phyloP scores from a whole-genome alignment of 2,888 invertebrate genomes.

The Empis stercorea region DNA sequence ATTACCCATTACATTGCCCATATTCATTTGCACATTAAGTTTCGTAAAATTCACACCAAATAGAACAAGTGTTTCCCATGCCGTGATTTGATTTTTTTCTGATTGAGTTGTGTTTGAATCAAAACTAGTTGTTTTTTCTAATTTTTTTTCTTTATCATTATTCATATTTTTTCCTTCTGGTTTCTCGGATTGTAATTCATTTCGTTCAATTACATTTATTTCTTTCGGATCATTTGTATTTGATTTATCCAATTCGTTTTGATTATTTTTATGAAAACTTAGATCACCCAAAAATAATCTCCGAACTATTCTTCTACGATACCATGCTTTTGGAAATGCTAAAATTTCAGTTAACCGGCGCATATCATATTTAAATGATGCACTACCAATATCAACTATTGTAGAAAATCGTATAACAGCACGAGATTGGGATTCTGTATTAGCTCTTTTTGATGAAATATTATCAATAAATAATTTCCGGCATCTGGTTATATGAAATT shows the following conservation, averaged over 20 bases:
- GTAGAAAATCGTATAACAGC: constrained; percentile 90
- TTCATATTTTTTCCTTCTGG: too few relatives aligned
- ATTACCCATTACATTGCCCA: constrained; percentile 99
- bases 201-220: not conserved
- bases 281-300: constrained; percentile 89
- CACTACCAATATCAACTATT: constrained; percentile 89
- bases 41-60: constrained; percentile 94
- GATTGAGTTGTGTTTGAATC: constrained; percentile 44
- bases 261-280: constrained; percentile 39
- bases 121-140: constrained; percentile 44
- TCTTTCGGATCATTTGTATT: constrained; percentile 16
- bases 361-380: constrained; percentile 98
- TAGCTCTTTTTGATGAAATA: constrained; percentile 31
- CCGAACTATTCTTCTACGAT: constrained; percentile 82
- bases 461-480: constrained; percentile 72
- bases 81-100: constrained; percentile 52
- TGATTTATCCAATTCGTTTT: not conserved
- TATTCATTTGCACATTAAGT: constrained; percentile 96
- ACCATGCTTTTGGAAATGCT: constrained; percentile 98
- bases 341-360: constrained; percentile 89
- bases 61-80: constrained; percentile 93
- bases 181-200: not conserved
- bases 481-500: constrained; percentile 85
- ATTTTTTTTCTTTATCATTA: constrained; percentile 25
- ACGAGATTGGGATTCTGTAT: constrained; percentile 50